Base-by-base conservation (phyloP, 92 coral and sea anemone species). In the Porites evermanni region DNA sequence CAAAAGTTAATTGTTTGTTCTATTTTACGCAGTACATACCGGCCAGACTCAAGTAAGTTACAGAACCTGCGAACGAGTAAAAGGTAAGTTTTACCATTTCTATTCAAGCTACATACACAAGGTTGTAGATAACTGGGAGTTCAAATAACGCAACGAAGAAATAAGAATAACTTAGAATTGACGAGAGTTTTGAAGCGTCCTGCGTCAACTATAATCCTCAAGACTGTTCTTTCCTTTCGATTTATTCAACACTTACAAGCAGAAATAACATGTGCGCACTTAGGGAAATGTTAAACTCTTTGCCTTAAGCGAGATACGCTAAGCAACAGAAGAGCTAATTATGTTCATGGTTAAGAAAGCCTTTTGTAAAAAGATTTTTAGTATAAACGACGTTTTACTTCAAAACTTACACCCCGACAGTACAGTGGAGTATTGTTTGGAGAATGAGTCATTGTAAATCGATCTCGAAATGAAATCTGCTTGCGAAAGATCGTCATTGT, bases 361-460 rank as follows among this genome's bases (percentile, higher is more conserved):
- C 8, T 19, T 10, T 53, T 53, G 21, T 74, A 21, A 10, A 1
- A 24, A 29, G n/a, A n/a, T 72, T 29, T 72, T 72, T 53, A 4
- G 47, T 44, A 14, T 14, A 38, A 72, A 72, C n/a, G 2, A 72
- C 14, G 16, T 4, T 16, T 72, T 11, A 14, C 24, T 44, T 20
- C 8, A 9, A 19, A 21, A 51, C 59, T 72, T 26, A n/a, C 26
- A 56, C 47, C 47, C 47, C 47, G 47, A 38, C 47, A 72, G 52
- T 47, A 74, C 78, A 74, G 78, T 19, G 78, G 64, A 74, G 20
- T 74, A 74, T 74, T 74, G 78, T 74, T 74, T 67, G 13, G 67
- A 71, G 76, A 70, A 81, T 70, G 67, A n/a, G 54, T 70, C 38
- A 53, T 74, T 81, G 86, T 81, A 81, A 38, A 81, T 81, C 86